Evolutionary conservation across 2,888 invertebrate genomes (phyloP).

Genomic region (Tupiocoris notatus): DNA sequence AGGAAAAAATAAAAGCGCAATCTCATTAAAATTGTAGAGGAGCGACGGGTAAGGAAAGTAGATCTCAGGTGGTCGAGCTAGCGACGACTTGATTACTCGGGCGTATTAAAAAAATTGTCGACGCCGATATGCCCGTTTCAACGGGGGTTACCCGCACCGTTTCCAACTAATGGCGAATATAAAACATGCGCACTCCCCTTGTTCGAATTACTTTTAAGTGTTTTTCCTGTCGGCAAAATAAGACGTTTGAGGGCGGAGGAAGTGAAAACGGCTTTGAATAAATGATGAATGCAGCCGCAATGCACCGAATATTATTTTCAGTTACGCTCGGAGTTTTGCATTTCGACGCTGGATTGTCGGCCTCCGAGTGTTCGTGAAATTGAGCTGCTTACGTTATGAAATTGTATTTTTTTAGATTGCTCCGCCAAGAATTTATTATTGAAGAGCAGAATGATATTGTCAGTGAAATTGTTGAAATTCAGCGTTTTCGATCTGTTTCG

Average conservation of each 20-base stretch:
- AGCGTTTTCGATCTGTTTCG: too few relatives aligned
- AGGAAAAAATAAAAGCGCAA: constrained; percentile 30
- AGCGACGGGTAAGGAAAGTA: background rate
- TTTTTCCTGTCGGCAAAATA: background rate
- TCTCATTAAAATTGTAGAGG: constrained; percentile 43
- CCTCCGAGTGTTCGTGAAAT: too few relatives aligned
- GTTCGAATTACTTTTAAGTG: constrained; percentile 36
- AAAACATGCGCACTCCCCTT: constrained; percentile 39
- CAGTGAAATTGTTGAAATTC: too few relatives aligned
- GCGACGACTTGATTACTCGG: constrained; percentile 38
- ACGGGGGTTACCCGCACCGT: constrained; percentile 34
- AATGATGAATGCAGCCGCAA: too few relatives aligned
- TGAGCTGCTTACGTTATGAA: too few relatives aligned
- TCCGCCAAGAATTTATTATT: too few relatives aligned
- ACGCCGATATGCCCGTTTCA: constrained; percentile 6
- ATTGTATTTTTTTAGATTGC: too few relatives aligned
- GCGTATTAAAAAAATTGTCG: constrained; percentile 42
- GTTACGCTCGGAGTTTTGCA: too few relatives aligned
- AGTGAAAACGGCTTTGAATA: too few relatives aligned
- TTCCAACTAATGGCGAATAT: constrained; percentile 40
- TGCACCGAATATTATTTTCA: too few relatives aligned
- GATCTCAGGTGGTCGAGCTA: constrained; percentile 40
- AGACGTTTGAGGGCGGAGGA: background rate
- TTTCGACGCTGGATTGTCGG: too few relatives aligned
- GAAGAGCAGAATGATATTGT: too few relatives aligned